Conservation (phyloP, 1,140 invertebrate genomes). For the Lepeophtheirus salmonis region DNA sequence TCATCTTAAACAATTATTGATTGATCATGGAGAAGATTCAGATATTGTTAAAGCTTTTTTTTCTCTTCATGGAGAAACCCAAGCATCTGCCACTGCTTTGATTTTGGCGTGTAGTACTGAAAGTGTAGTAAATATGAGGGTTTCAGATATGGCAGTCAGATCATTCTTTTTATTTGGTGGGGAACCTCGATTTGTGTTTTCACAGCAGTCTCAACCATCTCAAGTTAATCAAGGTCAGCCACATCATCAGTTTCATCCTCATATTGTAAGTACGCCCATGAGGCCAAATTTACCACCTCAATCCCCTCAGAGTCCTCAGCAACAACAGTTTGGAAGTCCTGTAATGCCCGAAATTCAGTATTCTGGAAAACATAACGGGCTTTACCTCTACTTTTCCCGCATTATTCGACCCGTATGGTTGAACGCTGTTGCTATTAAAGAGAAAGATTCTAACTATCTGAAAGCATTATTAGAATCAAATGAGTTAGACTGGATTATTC, state of each 20-base stretch:
- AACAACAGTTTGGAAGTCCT: slow-evolving; percentile 17
- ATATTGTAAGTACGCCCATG: slow-evolving; percentile 19
- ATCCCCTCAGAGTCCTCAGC: slow-evolving; percentile 26
- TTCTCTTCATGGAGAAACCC: slow-evolving; percentile 52
- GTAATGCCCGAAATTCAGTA: slow-evolving; percentile 37
- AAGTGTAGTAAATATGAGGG: slow-evolving; percentile 24
- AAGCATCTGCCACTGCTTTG: slow-evolving; percentile 70
- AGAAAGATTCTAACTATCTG: slow-evolving; percentile 26
- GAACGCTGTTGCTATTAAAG: slow-evolving; percentile 21
- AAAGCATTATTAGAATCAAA: slow-evolving; percentile 44
- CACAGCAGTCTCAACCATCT: neutral
- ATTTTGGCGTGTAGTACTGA: slow-evolving; percentile 49
- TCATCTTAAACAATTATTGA: slow-evolving; percentile 42
- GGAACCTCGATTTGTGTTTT: slow-evolving; percentile 34
- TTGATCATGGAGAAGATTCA: slow-evolving; percentile 62
- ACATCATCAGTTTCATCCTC: slow-evolving; percentile 19
- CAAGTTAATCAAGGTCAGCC: slow-evolving; percentile 1
- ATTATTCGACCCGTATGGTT: slow-evolving; percentile 65
- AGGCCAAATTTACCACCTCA: slow-evolving; percentile 18
- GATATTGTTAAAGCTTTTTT: slow-evolving; percentile 68
- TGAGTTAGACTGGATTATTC: slow-evolving; percentile 21
- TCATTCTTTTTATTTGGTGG: slow-evolving; percentile 83
- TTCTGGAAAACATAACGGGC: slow-evolving; percentile 73
- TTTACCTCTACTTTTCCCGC: slow-evolving; percentile 72
- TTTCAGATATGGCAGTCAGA: slow-evolving; percentile 64